phyloP scores from a whole-genome alignment of 1,140 invertebrate species.

The Drosophila orosa region DNA sequence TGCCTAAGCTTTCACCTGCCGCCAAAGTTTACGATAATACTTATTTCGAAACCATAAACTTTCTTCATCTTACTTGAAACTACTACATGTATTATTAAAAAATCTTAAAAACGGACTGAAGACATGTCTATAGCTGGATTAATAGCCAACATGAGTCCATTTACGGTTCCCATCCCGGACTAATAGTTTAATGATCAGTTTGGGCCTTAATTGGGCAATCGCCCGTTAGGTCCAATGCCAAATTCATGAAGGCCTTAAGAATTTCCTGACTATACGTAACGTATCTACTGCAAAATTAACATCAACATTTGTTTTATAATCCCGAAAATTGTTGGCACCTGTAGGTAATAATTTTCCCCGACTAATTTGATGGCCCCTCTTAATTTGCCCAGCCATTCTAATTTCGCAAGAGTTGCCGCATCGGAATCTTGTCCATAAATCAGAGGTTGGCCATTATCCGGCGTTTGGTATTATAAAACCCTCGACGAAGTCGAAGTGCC shows the following conservation, averaged over 20 bases:
- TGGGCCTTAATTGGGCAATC: slow-evolving; percentile 33
- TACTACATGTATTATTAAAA: slow-evolving; percentile 2
- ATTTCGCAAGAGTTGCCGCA: slow-evolving; percentile 65
- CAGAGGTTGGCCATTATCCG: slow-evolving; percentile 54
- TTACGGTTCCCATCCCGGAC: slow-evolving; percentile 28
- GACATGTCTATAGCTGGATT: slow-evolving; percentile 11
- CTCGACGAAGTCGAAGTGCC: slow-evolving; percentile 28
- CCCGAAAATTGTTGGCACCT: slow-evolving; percentile 21
- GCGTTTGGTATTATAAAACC: slow-evolving; percentile 69
- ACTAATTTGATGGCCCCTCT: slow-evolving; percentile 39
- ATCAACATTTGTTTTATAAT: slow-evolving; percentile 33
- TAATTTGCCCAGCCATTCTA: slow-evolving; percentile 62
- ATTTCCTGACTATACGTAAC: not conserved
- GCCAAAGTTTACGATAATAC: slow-evolving; percentile 11
- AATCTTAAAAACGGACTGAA: slow-evolving; percentile 3
- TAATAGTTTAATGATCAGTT: slow-evolving; percentile 45
- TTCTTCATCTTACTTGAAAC: slow-evolving; percentile 3
- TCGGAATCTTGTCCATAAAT: slow-evolving; percentile 37
- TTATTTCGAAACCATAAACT: slow-evolving; percentile 21
- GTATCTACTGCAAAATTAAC: slow-evolving; percentile 26
- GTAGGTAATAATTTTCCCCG: slow-evolving; percentile 22
- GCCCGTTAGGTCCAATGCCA: slow-evolving; percentile 40
- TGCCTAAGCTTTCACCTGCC: slow-evolving; percentile 30
- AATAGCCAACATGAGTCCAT: slow-evolving; percentile 5
- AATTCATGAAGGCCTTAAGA: slow-evolving; percentile 8